Evolutionary conservation across 2,113 vertebrate species (phyloP).

Genomic region (Lamprologus sp.): DNA sequence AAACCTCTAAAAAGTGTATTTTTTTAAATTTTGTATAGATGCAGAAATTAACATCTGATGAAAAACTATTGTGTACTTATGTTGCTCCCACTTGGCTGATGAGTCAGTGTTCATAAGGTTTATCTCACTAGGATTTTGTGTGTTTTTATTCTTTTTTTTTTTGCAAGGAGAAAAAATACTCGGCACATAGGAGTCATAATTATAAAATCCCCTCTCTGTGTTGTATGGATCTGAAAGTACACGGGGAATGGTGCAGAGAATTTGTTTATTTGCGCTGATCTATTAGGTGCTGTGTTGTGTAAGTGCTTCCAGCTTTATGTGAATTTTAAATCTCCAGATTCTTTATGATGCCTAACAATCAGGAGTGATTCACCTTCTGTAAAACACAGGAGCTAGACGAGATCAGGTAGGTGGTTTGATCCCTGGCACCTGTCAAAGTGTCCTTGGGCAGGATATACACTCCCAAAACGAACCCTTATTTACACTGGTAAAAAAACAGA

Average conservation of each 20-base stretch:
- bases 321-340: background rate
- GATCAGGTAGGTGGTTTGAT: background rate
- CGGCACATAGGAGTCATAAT: background rate
- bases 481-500: background rate
- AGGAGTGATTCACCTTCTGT: background rate
- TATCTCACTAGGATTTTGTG: background rate
- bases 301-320: background rate
- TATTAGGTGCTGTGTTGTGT: background rate
- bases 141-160: background rate
- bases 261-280: constrained; percentile 27
- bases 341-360: background rate
- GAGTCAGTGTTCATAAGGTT: background rate
- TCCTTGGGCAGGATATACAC: background rate
- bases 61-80: background rate
- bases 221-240: background rate
- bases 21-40: fast-evolving
- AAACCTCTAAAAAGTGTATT: background rate
- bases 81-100: background rate
- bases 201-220: background rate
- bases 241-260: background rate
- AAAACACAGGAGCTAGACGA: background rate
- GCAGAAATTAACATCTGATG: background rate
- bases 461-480: background rate
- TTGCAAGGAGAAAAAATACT: background rate
- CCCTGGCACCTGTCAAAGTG: background rate